Evolutionary conservation across 2,113 vertebrate genomes (phyloP).

Genomic region (Suncus etruscus): DNA sequence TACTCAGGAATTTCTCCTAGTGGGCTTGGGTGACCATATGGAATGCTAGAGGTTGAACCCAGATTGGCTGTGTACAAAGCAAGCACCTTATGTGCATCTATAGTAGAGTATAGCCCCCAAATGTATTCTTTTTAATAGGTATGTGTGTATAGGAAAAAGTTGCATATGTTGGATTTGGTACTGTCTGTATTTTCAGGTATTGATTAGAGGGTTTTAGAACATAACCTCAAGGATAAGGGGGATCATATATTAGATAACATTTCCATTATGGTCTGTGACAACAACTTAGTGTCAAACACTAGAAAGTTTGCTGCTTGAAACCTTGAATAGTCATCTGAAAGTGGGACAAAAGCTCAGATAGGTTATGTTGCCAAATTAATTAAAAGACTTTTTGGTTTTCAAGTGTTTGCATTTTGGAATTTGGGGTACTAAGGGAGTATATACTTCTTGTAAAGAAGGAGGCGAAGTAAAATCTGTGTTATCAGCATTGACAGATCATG

Average conservation of each 20-base stretch:
- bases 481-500: conserved; percentile 15
- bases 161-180: not conserved
- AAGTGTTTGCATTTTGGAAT: conserved; percentile 48
- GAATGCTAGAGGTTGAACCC: too few relatives aligned
- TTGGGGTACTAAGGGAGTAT: not conserved
- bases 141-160: not conserved
- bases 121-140: not conserved
- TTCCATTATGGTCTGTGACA: not conserved
- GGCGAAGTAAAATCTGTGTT: conserved; percentile 41
- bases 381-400: conserved; percentile 38
- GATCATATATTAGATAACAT: conserved; percentile 20
- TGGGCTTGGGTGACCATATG: too few relatives aligned
- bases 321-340: conserved; percentile 47
- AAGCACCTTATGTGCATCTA: too few relatives aligned
- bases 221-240: not conserved
- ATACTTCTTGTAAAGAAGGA: conserved; percentile 44
- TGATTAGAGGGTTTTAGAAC: not conserved
- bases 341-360: conserved; percentile 22
- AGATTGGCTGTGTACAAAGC: too few relatives aligned
- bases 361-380: conserved; percentile 37
- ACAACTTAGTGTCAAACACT: not conserved
- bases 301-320: conserved; percentile 17
- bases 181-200: not conserved
- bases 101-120: not conserved
- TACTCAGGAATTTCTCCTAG: too few relatives aligned